Percentiles rank a stretch among this genome's conserved stretches.
Evolutionary conservation across 2,888 invertebrate genomes (phyloP).

Genomic region (Nasonia oneida): DNA sequence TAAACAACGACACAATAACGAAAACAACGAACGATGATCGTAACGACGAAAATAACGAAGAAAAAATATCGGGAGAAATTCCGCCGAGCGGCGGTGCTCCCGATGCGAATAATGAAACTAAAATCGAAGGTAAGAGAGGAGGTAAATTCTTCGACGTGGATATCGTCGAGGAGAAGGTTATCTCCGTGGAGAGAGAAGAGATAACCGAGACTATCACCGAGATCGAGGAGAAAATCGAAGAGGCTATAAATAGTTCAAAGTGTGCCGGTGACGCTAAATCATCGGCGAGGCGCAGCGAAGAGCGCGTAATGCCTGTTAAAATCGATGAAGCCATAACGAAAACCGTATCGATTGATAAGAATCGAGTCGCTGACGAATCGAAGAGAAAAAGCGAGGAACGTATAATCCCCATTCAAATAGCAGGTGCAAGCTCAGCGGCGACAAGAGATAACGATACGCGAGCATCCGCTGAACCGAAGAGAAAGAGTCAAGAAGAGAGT

Average conservation of each 20-base stretch:
- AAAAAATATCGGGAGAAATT: not conserved
- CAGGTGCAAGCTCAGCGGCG: not conserved
- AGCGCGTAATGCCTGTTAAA: slow-evolving; percentile 16
- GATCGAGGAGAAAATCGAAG: not conserved
- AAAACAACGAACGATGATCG: slow-evolving; percentile 36
- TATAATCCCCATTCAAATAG: not conserved
- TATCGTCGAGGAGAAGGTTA: not conserved
- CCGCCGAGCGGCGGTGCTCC: slow-evolving; percentile 8
- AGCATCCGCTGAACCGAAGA: not conserved
- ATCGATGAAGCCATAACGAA: not conserved
- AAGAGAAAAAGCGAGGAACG: not conserved
- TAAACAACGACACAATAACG: slow-evolving; percentile 46
- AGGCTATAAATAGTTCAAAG: not conserved
- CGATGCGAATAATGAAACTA: not conserved
- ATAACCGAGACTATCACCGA: not conserved
- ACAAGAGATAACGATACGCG: not conserved
- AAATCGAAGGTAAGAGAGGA: not conserved
- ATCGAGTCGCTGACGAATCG: not conserved
- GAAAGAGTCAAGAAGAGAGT: slow-evolving; percentile 13
- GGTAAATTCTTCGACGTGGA: not conserved
- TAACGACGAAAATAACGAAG: slow-evolving; percentile 48
- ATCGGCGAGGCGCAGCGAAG: not conserved
- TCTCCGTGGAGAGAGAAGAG: not conserved
- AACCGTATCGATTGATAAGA: not conserved
- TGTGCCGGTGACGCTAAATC: not conserved